These are phyloP conservation scores for Scelioninae gen. 1 DNA, from an alignment of 2,888 invertebrate genomes.

Conservation along the genomic window DNA sequence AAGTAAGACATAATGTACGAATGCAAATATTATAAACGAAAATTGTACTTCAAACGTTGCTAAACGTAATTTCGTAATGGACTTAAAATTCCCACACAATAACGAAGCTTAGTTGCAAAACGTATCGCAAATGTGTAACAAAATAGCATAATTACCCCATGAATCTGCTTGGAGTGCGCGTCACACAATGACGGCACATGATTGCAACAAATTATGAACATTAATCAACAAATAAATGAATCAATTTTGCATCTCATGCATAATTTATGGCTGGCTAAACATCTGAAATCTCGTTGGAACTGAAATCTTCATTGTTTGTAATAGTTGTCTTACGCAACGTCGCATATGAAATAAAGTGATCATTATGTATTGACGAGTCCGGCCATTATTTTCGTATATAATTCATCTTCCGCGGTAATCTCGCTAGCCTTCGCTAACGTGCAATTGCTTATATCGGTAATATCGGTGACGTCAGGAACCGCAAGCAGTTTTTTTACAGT, in stretches of 20 bases:
- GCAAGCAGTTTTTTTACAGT: constrained; percentile 26
- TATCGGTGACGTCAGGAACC: constrained; percentile 58
- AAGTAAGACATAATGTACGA: no score
- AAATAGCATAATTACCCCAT: constrained; percentile 31
- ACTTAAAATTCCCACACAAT: constrained; percentile 6
- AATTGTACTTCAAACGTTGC: no score
- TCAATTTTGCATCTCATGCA: constrained; percentile 45
- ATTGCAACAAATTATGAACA: constrained; percentile 51
- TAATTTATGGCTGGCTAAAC: constrained; percentile 31
- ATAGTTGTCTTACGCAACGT: constrained; percentile 44
- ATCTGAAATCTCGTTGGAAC: constrained; percentile 42
- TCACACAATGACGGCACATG: constrained; percentile 30
- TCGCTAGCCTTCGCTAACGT: constrained; percentile 51
- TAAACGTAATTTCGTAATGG: no score
- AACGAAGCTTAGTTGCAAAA: background rate
- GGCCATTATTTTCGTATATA: constrained; percentile 56
- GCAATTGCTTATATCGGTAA: constrained; percentile 53
- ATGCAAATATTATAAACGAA: no score
- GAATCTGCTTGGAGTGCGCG: constrained; percentile 16
- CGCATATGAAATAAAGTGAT: constrained; percentile 35
- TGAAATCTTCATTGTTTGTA: constrained; percentile 40
- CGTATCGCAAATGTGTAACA: constrained; percentile 33
- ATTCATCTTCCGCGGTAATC: constrained; percentile 62
- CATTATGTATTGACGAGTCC: constrained; percentile 43
- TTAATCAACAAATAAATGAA: constrained; percentile 60